phyloP scores from a whole-genome alignment of 92 coral and sea anemone species.

The Chrysogorgia sp. region DNA sequence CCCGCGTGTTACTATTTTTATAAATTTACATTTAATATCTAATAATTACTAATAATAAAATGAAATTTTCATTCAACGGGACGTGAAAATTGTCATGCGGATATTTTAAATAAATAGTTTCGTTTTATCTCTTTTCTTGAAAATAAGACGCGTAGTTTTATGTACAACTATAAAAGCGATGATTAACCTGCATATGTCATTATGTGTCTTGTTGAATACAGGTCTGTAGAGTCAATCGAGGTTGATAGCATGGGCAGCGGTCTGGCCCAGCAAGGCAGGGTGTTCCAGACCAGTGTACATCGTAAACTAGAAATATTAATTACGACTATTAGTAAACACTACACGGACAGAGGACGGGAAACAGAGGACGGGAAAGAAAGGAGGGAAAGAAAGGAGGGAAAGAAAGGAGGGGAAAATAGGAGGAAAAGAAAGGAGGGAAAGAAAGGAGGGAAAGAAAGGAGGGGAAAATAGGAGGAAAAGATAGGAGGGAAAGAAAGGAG shows the following conservation, averaged over 20 bases:
- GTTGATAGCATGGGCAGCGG: constrained; percentile 36
- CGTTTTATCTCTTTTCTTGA: constrained; percentile 1
- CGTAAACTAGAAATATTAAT: constrained; percentile 16
- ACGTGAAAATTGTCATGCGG: not conserved
- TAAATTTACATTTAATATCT: too few species aligned
- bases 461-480: too few species aligned
- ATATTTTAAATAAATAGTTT: constrained; percentile 6
- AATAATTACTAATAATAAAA: too few species aligned
- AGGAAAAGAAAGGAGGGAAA: too few species aligned
- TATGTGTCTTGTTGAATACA: not conserved
- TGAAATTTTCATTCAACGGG: not conserved
- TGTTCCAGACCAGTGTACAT: constrained; percentile 2
- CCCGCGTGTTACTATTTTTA: too few species aligned
- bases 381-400: too few species aligned
- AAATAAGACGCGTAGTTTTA: constrained; percentile 2
- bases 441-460: too few species aligned
- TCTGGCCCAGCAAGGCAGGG: constrained; percentile 16
- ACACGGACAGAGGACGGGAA: too few species aligned
- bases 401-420: too few species aligned
- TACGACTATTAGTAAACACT: not conserved
- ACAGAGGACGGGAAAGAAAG: too few species aligned
- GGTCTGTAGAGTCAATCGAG: constrained; percentile 24
- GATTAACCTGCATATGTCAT: not conserved
- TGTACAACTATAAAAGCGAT: constrained; percentile 26
- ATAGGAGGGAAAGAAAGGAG: not conserved